Conservation (phyloP, 2,888 invertebrate genomes). For the Parasteatoda lunata region DNA sequence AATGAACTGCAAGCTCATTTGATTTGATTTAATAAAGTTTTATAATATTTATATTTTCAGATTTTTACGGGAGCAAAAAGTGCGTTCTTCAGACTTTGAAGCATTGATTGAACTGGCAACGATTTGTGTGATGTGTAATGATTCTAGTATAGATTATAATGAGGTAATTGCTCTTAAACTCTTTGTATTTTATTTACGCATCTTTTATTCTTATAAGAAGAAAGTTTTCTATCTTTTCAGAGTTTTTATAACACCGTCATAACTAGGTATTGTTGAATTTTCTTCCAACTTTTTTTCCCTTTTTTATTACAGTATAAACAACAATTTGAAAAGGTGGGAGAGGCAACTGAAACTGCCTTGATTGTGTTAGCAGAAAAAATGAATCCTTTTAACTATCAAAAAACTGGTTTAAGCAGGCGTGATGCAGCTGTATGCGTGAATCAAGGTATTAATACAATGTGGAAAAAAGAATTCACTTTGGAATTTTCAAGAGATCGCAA, state of each 20-base stretch:
- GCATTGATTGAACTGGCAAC: constrained; percentile 94
- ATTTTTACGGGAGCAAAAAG: constrained; percentile 90
- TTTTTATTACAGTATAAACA: constrained; percentile 83
- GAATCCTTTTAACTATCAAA: constrained; percentile 93
- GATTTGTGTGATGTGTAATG: constrained; percentile 99
- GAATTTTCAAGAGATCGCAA: constrained; percentile 99
- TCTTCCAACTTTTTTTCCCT: neutral
- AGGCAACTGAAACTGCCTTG: constrained; percentile 99
- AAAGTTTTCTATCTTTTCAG: too few species aligned
- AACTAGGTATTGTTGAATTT: neutral
- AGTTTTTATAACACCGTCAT: too few species aligned
- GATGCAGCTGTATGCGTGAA: constrained; percentile 93
- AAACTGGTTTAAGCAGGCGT: constrained; percentile 91
- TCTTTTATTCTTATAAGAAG: too few species aligned
- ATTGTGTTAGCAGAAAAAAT: constrained; percentile 98
- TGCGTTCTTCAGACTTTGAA: constrained; percentile 89
- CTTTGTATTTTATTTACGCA: too few species aligned
- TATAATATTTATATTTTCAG: constrained; percentile 69
- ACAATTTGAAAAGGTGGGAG: constrained; percentile 98
- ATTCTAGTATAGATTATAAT: constrained; percentile 99
- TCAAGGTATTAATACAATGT: constrained; percentile 96
- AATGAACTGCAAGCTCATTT: too few species aligned
- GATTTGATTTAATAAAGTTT: too few species aligned
- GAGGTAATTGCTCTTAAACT: constrained; percentile 78
- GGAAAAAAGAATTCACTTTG: constrained; percentile 99